These are phyloP conservation scores for Stratiolaelaps scimitus DNA, from an alignment of 1,140 invertebrate species.

Conservation along the genomic window DNA sequence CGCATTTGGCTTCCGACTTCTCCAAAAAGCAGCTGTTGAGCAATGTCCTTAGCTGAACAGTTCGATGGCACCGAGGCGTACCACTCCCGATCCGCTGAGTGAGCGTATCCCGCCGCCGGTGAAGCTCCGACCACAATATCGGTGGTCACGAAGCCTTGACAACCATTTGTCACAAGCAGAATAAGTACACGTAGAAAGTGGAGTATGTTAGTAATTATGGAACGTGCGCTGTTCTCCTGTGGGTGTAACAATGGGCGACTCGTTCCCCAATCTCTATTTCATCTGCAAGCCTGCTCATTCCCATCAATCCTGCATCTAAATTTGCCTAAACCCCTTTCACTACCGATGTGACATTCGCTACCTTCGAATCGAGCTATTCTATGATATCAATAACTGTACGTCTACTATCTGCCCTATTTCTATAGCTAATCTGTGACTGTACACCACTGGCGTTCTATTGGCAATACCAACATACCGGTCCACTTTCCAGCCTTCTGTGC, in stretches of 20 bases:
- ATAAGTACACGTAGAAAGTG: too few relatives aligned
- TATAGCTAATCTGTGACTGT: background rate
- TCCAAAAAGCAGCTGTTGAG: conserved; percentile 36
- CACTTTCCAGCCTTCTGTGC: conserved; percentile 52
- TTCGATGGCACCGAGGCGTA: conserved; percentile 34
- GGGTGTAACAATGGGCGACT: too few relatives aligned
- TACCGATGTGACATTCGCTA: too few relatives aligned
- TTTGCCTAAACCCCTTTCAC: too few relatives aligned
- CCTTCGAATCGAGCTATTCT: background rate
- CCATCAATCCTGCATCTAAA: too few relatives aligned
- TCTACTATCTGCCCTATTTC: conserved; percentile 33
- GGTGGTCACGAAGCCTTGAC: conserved; percentile 62
- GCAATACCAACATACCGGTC: conserved; percentile 42
- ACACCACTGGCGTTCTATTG: conserved; percentile 32
- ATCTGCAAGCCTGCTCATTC: too few relatives aligned
- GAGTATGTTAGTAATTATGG: too few relatives aligned
- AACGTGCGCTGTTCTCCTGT: too few relatives aligned
- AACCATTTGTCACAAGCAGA: too few relatives aligned
- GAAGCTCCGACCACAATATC: conserved; percentile 66
- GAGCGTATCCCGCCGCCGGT: conserved; percentile 48
- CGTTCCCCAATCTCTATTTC: too few relatives aligned
- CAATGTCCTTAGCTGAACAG: conserved; percentile 39
- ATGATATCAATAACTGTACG: background rate
- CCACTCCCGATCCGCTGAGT: conserved; percentile 37
- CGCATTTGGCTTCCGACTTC: conserved; percentile 35